Evolutionary conservation across 2,797 vertebrate species (phyloP), one percentile per base, ranked within the genome.

Genomic region (Leuciscus waleckii): DNA sequence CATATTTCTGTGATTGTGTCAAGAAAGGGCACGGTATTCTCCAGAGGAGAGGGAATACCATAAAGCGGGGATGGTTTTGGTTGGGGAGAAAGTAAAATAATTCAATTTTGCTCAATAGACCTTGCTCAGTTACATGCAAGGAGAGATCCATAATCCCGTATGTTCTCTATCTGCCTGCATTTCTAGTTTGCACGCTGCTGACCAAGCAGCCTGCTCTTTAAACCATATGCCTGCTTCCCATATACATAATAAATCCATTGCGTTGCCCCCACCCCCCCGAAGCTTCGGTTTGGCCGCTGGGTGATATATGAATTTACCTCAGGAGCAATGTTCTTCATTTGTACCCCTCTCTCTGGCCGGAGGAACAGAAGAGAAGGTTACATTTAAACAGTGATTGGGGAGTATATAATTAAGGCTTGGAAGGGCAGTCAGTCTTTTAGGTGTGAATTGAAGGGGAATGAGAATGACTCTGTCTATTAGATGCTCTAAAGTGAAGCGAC

Each of bases 401-500:
- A 86, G 92, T 90, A 77, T 93, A 92, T 94, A 94, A 94, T 95
- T 94, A 94, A 95, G 91, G 90, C 85, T 89, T 88, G 89, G 91
- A 93, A 94, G 93, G 91, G 90, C 90, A 91, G 91, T 92, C 91
- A 93, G 93, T 92, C 94, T 93, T 94, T 94, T 93, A 92, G 93
- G 90, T 92, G 93, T 92, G 92, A 94, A 93, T 93, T 93, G 92
- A 92, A 92, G 88, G 91, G 86, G 93, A 94, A 94, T 93, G 93
- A 94, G 88, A 92, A 92, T 87, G 92, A 91, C 91, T 92, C 89
- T 93, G 92, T 94, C 94, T 91, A 94, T 94, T 94, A 94, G 92
- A 78, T 87, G 89, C 90, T 85, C 90, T 93, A 92, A 93, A 92
- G 92, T 92, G 89, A 91, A 91, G 92, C 89, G 88, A 89, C 81